These are phyloP conservation scores for Sebastiscus albofasciatus DNA, from an alignment of 2,797 vertebrate genomes.

Conservation along the genomic window DNA sequence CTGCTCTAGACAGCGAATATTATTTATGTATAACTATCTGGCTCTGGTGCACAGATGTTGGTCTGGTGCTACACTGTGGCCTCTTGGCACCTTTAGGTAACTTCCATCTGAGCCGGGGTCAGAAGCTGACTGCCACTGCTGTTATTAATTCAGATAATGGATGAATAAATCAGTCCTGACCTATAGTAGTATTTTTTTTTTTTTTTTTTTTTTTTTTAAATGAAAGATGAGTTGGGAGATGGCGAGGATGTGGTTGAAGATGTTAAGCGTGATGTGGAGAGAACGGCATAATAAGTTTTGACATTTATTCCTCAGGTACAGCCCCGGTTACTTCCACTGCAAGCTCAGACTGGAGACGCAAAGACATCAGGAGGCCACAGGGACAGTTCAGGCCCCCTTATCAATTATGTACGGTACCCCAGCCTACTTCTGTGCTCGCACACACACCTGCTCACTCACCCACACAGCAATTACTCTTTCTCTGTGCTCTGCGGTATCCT, in stretches of 20 bases:
- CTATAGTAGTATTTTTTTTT: background rate
- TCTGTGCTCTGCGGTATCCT: slow-evolving; percentile 64
- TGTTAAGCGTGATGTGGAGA: background rate
- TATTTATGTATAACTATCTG: slow-evolving; percentile 60
- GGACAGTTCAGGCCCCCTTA: slow-evolving; percentile 50
- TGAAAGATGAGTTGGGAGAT: background rate
- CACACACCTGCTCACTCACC: slow-evolving; percentile 61
- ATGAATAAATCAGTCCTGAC: background rate
- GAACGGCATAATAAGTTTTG: background rate
- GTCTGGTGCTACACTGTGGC: background rate
- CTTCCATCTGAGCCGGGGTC: background rate
- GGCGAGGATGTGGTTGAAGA: background rate
- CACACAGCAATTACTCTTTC: slow-evolving; percentile 55
- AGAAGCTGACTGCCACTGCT: background rate
- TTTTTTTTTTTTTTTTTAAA: background rate
- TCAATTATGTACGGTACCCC: slow-evolving; percentile 74
- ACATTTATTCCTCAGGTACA: slow-evolving; percentile 22
- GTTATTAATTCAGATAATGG: background rate
- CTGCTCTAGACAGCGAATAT: slow-evolving; percentile 48
- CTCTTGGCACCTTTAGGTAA: background rate
- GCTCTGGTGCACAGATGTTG: slow-evolving; percentile 9
- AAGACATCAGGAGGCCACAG: slow-evolving; percentile 38
- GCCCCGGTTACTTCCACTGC: background rate
- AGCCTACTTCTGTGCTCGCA: slow-evolving; percentile 37
- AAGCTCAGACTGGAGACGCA: slow-evolving; percentile 13